These are phyloP conservation scores for Lycophotia porphyrea DNA, from an alignment of 2,888 invertebrate genomes.

Conservation along the genomic window DNA sequence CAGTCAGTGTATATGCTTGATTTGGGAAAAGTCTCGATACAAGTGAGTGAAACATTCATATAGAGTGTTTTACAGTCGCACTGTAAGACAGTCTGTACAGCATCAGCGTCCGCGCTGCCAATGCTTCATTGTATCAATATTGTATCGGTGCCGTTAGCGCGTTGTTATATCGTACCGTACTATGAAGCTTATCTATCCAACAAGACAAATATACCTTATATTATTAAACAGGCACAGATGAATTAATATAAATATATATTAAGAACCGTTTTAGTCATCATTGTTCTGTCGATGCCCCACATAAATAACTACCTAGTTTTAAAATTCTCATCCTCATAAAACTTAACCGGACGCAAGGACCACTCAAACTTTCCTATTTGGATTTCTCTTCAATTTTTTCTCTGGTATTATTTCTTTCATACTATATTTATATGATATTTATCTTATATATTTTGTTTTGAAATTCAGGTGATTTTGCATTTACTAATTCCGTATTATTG, in stretches of 20 bases:
- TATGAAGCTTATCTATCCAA: slow-evolving; percentile 80
- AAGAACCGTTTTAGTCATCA: slow-evolving; percentile 52
- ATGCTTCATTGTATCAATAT: slow-evolving; percentile 84
- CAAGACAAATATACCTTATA: slow-evolving; percentile 68
- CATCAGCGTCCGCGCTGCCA: slow-evolving; percentile 77
- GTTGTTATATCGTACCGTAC: slow-evolving; percentile 75
- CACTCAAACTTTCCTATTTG: slow-evolving; percentile 93
- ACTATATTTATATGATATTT: slow-evolving; percentile 72
- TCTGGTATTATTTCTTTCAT: slow-evolving; percentile 71
- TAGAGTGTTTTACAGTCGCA: slow-evolving; percentile 73
- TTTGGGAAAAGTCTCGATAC: slow-evolving; percentile 78
- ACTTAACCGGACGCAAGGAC: slow-evolving; percentile 92
- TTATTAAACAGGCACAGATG: slow-evolving; percentile 56
- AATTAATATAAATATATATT: slow-evolving; percentile 37
- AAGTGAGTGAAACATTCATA: slow-evolving; percentile 70
- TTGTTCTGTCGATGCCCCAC: slow-evolving; percentile 61
- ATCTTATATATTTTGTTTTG: slow-evolving; percentile 74
- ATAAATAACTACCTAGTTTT: slow-evolving; percentile 57
- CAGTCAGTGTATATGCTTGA: slow-evolving; percentile 86
- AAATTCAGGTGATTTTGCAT: slow-evolving; percentile 79
- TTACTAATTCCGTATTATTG: slow-evolving; percentile 75
- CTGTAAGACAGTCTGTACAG: slow-evolving; percentile 73
- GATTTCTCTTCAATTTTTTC: slow-evolving; percentile 76
- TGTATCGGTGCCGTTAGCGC: slow-evolving; percentile 84
- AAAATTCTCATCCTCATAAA: slow-evolving; percentile 69